These are phyloP conservation scores for Phodopus roborovskii DNA, from an alignment of 2,113 vertebrate genomes.

Conservation along the genomic window DNA sequence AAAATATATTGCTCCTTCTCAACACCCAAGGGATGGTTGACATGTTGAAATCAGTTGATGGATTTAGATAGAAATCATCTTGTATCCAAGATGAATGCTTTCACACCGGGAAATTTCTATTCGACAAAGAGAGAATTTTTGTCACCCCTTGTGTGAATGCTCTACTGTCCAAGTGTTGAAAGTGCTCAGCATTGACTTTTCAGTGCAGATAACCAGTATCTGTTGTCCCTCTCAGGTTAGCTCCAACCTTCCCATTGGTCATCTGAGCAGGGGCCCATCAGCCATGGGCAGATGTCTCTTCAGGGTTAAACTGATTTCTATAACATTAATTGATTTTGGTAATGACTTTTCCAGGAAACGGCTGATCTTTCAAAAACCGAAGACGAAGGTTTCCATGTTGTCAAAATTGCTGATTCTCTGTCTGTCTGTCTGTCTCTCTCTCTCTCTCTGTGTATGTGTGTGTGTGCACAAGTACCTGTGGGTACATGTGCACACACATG, in stretches of 20 bases:
- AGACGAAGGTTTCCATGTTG: background rate
- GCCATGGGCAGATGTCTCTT: constrained; percentile 35
- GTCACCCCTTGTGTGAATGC: background rate
- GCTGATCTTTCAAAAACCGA: constrained; percentile 24
- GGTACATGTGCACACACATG: background rate
- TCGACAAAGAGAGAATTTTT: background rate
- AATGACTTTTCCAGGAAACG: constrained; percentile 50
- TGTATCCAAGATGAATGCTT: background rate
- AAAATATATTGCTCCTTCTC: background rate
- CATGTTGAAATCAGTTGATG: background rate
- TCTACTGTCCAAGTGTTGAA: background rate
- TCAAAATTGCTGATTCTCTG: background rate
- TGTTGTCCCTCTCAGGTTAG: rapidly evolving
- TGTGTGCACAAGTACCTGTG: background rate
- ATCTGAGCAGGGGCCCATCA: background rate
- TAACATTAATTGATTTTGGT: background rate
- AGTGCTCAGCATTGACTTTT: background rate
- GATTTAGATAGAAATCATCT: background rate
- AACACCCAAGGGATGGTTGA: background rate
- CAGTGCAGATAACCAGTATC: background rate
- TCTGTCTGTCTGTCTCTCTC: background rate
- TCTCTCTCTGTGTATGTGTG: background rate
- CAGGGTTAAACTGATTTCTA: constrained; percentile 50
- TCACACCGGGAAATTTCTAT: background rate
- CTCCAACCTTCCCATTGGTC: too few species aligned